phyloP scores from a whole-genome alignment of 2,888 invertebrate genomes.

The Deroplatys truncata region DNA sequence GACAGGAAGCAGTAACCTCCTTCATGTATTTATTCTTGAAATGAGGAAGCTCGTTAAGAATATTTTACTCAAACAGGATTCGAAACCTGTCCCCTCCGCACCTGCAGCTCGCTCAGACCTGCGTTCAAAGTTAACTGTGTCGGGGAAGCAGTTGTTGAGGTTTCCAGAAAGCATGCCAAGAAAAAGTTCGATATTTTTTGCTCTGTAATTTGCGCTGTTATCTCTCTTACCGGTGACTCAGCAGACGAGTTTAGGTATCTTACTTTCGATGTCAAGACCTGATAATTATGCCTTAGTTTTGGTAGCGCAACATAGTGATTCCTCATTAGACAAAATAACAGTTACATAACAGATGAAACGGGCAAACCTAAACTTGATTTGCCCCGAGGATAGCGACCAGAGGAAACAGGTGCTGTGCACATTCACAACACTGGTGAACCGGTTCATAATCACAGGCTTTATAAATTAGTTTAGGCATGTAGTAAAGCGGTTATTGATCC shows the following conservation, averaged over 20 bases:
- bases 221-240: too few species aligned
- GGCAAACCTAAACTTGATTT: neutral
- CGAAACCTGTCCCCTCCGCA: neutral
- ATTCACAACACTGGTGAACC: neutral
- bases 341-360: neutral
- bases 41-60: neutral
- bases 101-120: too few species aligned
- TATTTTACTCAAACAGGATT: neutral
- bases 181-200: neutral
- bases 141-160: neutral
- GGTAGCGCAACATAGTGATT: too few species aligned
- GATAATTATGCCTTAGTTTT: neutral
- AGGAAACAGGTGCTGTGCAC: neutral
- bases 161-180: neutral
- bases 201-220: too few species aligned
- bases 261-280: neutral
- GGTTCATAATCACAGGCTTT: neutral
- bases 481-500: neutral
- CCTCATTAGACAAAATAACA: neutral
- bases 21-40: too few species aligned
- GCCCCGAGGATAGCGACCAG: neutral
- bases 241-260: too few species aligned
- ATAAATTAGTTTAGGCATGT: neutral
- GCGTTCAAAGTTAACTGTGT: neutral
- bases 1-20: too few species aligned